phyloP scores from a whole-genome alignment of 1,140 invertebrate species.

The Drosophila tsacasi region DNA sequence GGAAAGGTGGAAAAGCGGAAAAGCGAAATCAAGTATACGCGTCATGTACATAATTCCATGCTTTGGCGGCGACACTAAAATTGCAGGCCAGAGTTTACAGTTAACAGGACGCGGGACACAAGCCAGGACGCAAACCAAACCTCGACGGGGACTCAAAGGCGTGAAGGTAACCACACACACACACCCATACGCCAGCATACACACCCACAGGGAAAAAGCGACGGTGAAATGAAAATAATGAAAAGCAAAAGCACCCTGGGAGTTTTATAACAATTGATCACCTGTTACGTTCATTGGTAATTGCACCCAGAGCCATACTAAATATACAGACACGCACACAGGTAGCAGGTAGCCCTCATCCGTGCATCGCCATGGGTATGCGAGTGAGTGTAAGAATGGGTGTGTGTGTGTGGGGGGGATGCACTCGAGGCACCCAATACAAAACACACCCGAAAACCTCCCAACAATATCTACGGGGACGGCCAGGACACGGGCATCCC shows the following conservation, averaged over 20 bases:
- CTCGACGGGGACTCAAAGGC: conserved; percentile 33
- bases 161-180: conserved; percentile 25
- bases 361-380: conserved; percentile 15
- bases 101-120: conserved; percentile 9
- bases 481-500: conserved; percentile 1
- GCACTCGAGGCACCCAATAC: conserved; percentile 7
- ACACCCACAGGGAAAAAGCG: conserved; percentile 15
- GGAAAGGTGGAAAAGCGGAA: neutral
- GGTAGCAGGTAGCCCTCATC: conserved; percentile 4
- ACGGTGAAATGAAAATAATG: conserved; percentile 79
- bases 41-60: conserved; percentile 68
- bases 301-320: conserved; percentile 84
- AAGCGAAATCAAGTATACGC: conserved; percentile 68
- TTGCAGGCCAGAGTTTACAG: conserved; percentile 26
- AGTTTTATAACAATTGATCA: conserved; percentile 85
- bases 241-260: conserved; percentile 84
- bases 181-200: conserved; percentile 4
- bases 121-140: conserved; percentile 15
- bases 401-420: conserved; percentile 14
- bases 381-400: conserved; percentile 13
- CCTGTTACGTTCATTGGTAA: conserved; percentile 85
- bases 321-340: conserved; percentile 58
- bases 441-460: conserved; percentile 14
- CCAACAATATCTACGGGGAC: conserved; percentile 18
- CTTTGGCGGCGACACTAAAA: conserved; percentile 50